Evolutionary conservation across 2,888 invertebrate species (phyloP).

Genomic region (Phania funesta): DNA sequence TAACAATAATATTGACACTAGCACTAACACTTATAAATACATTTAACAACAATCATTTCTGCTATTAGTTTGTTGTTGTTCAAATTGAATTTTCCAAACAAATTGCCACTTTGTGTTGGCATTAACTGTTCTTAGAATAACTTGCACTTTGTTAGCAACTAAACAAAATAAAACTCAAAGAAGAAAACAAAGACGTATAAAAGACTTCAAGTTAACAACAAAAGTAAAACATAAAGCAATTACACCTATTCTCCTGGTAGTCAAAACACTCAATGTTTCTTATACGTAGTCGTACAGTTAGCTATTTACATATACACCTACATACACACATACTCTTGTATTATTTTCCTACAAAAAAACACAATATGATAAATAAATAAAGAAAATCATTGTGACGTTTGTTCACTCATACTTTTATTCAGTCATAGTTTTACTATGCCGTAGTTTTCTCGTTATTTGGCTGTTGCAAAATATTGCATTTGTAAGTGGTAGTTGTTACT

Average conservation of each 20-base stretch:
- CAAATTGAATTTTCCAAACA: constrained; percentile 69
- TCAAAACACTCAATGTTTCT: constrained; percentile 55
- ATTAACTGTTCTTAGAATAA: constrained; percentile 65
- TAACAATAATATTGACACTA: too few relatives aligned
- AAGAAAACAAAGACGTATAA: not conserved
- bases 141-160: constrained; percentile 52
- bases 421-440: constrained; percentile 15
- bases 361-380: not conserved
- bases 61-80: constrained; percentile 38
- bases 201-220: constrained; percentile 41
- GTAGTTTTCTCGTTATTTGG: constrained; percentile 11
- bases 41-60: constrained; percentile 10
- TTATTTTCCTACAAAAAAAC: constrained; percentile 1
- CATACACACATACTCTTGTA: not conserved
- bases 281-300: not conserved
- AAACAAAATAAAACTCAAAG: constrained; percentile 7
- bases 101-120: constrained; percentile 70
- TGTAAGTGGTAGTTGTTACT: constrained; percentile 16
- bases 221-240: constrained; percentile 62
- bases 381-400: constrained; percentile 11
- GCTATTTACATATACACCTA: not conserved
- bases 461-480: constrained; percentile 51
- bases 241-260: constrained; percentile 65
- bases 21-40: too few relatives aligned
- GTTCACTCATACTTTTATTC: constrained; percentile 26